Evolutionary conservation across 2,797 vertebrate genomes (phyloP).

Genomic region (Tiaroga cobitis): DNA sequence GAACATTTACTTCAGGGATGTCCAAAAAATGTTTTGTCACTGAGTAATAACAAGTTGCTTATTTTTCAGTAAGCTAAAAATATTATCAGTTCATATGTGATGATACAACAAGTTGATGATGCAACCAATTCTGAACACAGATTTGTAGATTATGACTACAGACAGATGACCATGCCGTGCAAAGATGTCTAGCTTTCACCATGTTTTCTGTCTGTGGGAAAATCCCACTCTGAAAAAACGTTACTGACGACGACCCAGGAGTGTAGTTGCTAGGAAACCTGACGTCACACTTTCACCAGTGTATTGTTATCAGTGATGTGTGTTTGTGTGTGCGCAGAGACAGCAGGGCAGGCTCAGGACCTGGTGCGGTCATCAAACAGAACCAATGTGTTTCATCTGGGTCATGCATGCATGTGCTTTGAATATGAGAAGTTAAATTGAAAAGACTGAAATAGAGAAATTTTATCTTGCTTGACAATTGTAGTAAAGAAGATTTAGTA

Average conservation of each 20-base stretch:
- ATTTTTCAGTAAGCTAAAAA: background rate
- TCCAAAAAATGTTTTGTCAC: background rate
- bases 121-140: too few species aligned
- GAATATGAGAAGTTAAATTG: background rate
- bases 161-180: conserved; percentile 9
- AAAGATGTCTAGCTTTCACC: conserved; percentile 34
- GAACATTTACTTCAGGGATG: background rate
- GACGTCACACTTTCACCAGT: conserved; percentile 77
- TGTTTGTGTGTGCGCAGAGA: conserved; percentile 44
- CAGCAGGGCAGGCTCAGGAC: conserved; percentile 7
- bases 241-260: conserved; percentile 78
- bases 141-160: conserved; percentile 10
- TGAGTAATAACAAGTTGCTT: background rate
- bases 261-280: conserved; percentile 82
- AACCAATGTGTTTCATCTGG: background rate
- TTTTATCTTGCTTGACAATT: background rate
- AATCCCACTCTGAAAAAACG: conserved; percentile 74
- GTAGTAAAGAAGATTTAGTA: background rate
- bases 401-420: background rate
- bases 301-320: conserved; percentile 62
- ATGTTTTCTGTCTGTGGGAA: conserved; percentile 73
- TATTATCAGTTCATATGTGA: background rate
- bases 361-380: background rate
- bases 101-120: background rate
- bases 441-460: background rate